These are phyloP conservation scores for Amazona ochrocephala DNA, from an alignment of 2,797 vertebrate genomes.

Conservation along the genomic window DNA sequence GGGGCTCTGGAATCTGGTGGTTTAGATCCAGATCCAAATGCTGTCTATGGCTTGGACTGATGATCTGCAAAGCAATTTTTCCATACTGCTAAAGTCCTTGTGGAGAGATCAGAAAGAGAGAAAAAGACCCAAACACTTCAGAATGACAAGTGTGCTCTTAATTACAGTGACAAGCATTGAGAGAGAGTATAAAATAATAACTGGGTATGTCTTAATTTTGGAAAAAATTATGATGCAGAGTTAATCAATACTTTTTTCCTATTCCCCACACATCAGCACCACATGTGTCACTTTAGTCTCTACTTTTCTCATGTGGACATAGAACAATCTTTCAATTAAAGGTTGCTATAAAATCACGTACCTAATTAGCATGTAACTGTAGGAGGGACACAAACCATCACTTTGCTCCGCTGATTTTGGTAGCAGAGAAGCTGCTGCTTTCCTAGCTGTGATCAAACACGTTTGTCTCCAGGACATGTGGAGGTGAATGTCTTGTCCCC, in stretches of 20 bases:
- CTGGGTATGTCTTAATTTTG: conserved; percentile 27
- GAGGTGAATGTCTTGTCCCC: neutral
- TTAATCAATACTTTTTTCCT: conserved; percentile 1
- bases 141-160: conserved; percentile 43
- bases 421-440: neutral
- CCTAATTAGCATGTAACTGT: neutral
- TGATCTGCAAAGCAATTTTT: conserved; percentile 3
- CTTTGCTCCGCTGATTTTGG: neutral
- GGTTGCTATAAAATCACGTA: neutral
- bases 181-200: conserved; percentile 32
- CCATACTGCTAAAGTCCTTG: conserved; percentile 23
- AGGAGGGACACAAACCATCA: neutral
- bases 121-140: conserved; percentile 30
- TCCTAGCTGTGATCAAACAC: neutral
- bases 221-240: neutral
- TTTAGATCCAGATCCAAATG: conserved; percentile 9
- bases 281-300: neutral
- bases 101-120: neutral
- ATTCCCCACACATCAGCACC: neutral
- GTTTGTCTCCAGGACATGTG: neutral
- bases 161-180: conserved; percentile 34
- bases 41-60: neutral
- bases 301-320: neutral
- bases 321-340: conserved; percentile 41
- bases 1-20: neutral